These are phyloP conservation scores for Glossophaga mutica DNA, from an alignment of 2,797 vertebrate genomes.

Conservation along the genomic window DNA sequence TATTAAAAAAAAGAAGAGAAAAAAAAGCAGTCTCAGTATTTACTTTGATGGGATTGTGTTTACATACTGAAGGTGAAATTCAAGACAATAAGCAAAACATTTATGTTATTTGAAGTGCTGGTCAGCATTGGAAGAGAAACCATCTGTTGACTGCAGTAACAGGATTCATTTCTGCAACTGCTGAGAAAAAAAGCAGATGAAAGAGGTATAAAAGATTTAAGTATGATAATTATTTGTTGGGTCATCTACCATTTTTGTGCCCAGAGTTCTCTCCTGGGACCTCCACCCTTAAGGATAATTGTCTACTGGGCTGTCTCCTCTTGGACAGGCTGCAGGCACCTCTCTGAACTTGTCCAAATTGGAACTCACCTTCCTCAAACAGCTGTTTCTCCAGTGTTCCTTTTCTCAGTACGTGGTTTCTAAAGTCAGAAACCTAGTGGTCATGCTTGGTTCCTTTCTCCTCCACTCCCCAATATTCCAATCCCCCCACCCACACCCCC, in stretches of 20 bases:
- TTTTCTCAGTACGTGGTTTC: not conserved
- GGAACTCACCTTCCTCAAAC: not conserved
- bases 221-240: not conserved
- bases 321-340: not conserved
- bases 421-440: not conserved
- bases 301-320: not conserved
- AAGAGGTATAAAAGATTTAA: not conserved
- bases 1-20: not conserved
- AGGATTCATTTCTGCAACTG: slow-evolving; percentile 20
- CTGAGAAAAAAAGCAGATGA: slow-evolving; percentile 16
- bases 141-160: not conserved
- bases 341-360: not conserved
- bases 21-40: not conserved
- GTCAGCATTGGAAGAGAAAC: slow-evolving; percentile 37
- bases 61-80: slow-evolving; percentile 20
- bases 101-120: slow-evolving; percentile 15
- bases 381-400: not conserved
- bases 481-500: too few relatives aligned
- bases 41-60: slow-evolving; percentile 21
- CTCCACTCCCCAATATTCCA: not conserved
- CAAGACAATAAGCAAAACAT: slow-evolving; percentile 40
- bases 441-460: not conserved
- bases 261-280: not conserved
- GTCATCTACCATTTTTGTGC: not conserved
- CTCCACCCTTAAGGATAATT: not conserved